These are phyloP conservation scores for Centroberyx gerrardi DNA, from an alignment of 2,797 vertebrate genomes.

Conservation along the genomic window DNA sequence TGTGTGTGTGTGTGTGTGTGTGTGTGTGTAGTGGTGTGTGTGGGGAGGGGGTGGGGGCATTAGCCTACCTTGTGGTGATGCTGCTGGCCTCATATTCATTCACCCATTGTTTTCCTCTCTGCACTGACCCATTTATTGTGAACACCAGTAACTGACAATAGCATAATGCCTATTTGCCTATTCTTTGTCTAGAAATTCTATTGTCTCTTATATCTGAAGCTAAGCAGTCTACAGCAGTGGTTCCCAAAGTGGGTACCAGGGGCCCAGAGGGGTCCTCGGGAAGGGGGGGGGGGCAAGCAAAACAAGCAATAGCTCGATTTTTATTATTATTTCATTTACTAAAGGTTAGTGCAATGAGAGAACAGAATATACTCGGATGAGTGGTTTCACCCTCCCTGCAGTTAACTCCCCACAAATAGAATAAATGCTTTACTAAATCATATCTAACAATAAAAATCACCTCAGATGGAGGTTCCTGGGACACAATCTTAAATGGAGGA, in stretches of 20 bases:
- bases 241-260: not conserved
- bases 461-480: too few species aligned
- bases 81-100: not conserved
- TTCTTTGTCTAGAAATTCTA: constrained; percentile 15
- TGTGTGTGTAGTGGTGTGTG: not conserved
- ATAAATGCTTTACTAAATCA: too few species aligned
- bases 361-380: too few species aligned
- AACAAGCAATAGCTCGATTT: too few species aligned
- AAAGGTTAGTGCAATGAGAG: too few species aligned
- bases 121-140: constrained; percentile 56
- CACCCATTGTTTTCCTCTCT: constrained; percentile 6
- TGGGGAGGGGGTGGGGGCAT: not conserved
- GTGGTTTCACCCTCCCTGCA: too few species aligned
- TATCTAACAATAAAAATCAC: too few species aligned
- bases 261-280: too few species aligned
- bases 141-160: constrained; percentile 49
- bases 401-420: too few species aligned
- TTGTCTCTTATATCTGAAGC: not conserved
- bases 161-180: constrained; percentile 12
- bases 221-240: not conserved
- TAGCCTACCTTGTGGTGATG: not conserved
- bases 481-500: too few species aligned
- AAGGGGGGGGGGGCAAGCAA: too few species aligned
- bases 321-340: too few species aligned
- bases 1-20: constrained; percentile 4